These are phyloP conservation scores for Micromussa lordhowensis DNA, from an alignment of 92 coral and sea anemone species.

Conservation along the genomic window DNA sequence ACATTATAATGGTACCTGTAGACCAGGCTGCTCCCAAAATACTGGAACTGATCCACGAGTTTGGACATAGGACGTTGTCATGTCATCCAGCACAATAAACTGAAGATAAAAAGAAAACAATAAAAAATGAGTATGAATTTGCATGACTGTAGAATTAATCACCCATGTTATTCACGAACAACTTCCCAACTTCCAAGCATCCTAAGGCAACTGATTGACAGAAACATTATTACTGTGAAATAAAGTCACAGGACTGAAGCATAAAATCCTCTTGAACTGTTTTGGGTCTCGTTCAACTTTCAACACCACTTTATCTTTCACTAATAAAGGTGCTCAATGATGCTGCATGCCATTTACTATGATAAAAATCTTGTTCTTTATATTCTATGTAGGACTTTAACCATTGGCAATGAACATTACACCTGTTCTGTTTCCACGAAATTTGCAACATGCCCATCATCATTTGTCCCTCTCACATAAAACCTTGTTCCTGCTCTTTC, in stretches of 20 bases:
- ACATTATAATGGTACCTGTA: slow-evolving; percentile 66
- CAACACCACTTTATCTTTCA: too few species aligned
- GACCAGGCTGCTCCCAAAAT: slow-evolving; percentile 99
- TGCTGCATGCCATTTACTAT: too few species aligned
- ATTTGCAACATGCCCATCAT: slow-evolving; percentile 98
- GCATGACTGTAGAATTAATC: too few species aligned
- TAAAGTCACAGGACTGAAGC: neutral
- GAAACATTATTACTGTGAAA: neutral
- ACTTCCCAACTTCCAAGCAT: neutral
- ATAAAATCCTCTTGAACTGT: too few species aligned
- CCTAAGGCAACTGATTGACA: neutral
- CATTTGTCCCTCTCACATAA: slow-evolving; percentile 97
- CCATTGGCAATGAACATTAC: neutral
- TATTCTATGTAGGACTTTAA: neutral
- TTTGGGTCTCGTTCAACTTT: too few species aligned
- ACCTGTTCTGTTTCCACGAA: slow-evolving; percentile 99
- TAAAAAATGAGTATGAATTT: neutral
- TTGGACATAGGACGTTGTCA: slow-evolving; percentile 92
- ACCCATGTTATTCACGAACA: neutral
- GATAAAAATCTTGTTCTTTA: too few species aligned
- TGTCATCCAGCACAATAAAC: slow-evolving; percentile 95
- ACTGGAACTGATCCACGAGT: slow-evolving; percentile 99
- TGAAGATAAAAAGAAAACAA: slow-evolving; percentile 13
- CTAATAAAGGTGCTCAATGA: too few species aligned
- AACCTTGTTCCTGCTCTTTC: slow-evolving; percentile 99